Evolutionary conservation across 2,113 vertebrate species (phyloP), one percentile per base, ranked within the genome.

Genomic region (Sterrhoptilus dennistouni): DNA sequence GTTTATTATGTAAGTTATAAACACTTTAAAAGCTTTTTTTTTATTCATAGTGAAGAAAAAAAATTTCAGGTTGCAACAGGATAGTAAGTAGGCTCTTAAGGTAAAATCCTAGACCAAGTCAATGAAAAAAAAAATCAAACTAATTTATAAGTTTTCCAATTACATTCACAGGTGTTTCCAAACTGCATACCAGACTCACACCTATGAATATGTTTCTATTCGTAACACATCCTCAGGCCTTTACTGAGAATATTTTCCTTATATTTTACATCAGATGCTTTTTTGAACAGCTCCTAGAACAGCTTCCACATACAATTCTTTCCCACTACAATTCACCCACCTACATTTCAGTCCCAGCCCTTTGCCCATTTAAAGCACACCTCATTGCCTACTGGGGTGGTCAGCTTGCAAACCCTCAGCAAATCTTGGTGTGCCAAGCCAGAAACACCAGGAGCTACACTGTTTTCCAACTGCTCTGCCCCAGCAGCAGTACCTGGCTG

Each of bases 1-100:
- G 12, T 54, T 90, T 83, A 65, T 85, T 89, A 88, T 75, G 78
- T 88, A 66, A 63, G 76, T 87, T 77, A n/a, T n/a, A 61, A 78
- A 92, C 57, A 88, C 76, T 91, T 93, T 77, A 31, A 96, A 95
- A 94, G 82, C 35, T 25, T 97, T 90, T 95, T 76, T 40, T 53
- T 12, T 76, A 22, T 92, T 61, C 66, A 17, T 66, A 79, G 23
- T 54, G 44, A 88, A 81, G 75, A 45, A 72, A 59, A 25, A 25
- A 9, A 2, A 49, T 52, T 90, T 91, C 74, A 81, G 64, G 36
- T 56, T 88, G 56, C 75, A 80, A 10, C 38, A 92, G 60, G 68
- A 69, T 69, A 71, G 54, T 63, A 88, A 85, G 36, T 28, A 49
- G 66, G 17, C 25, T 47, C 9, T 25, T 75, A 68, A 65, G 40